Evolutionary conservation across 2,888 invertebrate genomes (phyloP).

Genomic region (Drosophila macrospina): DNA sequence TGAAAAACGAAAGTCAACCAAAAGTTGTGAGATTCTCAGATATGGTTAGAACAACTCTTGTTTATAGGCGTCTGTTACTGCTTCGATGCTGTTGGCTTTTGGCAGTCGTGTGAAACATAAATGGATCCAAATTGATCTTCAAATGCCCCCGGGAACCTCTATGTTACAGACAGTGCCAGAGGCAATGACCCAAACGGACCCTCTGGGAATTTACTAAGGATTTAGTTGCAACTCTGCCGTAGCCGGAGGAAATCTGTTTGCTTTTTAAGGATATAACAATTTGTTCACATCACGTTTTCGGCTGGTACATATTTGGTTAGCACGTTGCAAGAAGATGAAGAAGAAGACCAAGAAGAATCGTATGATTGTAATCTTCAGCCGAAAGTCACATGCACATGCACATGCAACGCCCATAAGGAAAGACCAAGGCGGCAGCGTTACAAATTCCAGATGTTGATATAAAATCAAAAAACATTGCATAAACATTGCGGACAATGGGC

Average conservation of each 20-base stretch:
- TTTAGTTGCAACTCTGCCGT: conserved; percentile 26
- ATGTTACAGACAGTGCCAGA: background rate
- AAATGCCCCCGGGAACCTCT: conserved; percentile 55
- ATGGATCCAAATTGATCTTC: conserved; percentile 69
- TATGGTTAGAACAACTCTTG: conserved; percentile 13
- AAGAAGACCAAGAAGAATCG: conserved; percentile 1
- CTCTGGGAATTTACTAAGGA: conserved; percentile 58
- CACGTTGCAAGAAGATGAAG: conserved; percentile 4
- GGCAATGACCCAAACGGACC: conserved; percentile 60
- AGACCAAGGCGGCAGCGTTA: conserved; percentile 47
- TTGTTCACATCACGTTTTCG: conserved; percentile 69
- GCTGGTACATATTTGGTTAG: conserved; percentile 56
- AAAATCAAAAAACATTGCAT: conserved; percentile 70
- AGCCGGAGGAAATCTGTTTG: conserved; percentile 42
- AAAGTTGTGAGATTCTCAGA: conserved; percentile 16
- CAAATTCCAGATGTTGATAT: conserved; percentile 69
- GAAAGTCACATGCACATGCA: conserved; percentile 25
- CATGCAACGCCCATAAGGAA: conserved; percentile 65
- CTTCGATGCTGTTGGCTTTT: conserved; percentile 36
- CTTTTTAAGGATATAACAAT: conserved; percentile 72
- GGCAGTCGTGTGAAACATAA: conserved; percentile 62
- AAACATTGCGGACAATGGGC: conserved; percentile 75
- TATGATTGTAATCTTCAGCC: conserved; percentile 33
- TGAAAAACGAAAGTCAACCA: conserved; percentile 65
- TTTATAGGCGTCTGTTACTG: conserved; percentile 12